Evolutionary conservation across 37 sponge, comb jelly and placozoan species (phyloP).

Genomic region (Aplysina aerophoba): DNA sequence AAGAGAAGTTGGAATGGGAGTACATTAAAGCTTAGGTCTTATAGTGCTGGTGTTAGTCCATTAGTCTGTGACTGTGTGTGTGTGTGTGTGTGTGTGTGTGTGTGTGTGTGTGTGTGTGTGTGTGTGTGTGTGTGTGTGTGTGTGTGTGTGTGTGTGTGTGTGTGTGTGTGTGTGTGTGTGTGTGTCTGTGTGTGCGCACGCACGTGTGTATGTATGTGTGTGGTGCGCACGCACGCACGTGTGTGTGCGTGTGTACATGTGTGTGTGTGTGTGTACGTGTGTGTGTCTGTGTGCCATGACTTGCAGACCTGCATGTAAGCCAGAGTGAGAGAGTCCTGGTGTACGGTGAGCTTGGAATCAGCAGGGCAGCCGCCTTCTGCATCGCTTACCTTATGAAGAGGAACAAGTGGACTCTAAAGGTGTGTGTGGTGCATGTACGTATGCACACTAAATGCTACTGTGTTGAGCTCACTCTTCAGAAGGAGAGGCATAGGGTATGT

Average conservation of each 20-base stretch:
- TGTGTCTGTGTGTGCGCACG: no score
- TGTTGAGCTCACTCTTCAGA: no score
- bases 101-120: not conserved
- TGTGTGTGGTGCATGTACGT: constrained; percentile 36
- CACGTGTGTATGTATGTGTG: not conserved
- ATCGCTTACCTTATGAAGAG: constrained; percentile 84
- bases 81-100: no score
- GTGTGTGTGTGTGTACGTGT: not conserved
- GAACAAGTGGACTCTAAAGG: constrained; percentile 76
- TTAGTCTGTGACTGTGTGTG: no score
- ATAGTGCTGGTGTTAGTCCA: no score
- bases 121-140: not conserved
- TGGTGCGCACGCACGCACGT: not conserved
- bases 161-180: no score
- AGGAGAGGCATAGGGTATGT: no score
- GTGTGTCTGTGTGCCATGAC: not conserved
- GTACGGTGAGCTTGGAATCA: constrained; percentile 70
- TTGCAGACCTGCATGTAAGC: constrained; percentile 49
- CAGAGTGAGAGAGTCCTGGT: constrained; percentile 71
- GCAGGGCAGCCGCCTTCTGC: constrained; percentile 59
- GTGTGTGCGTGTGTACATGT: not conserved
- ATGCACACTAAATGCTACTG: no score
- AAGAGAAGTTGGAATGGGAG: no score
- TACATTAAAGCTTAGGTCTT: no score
- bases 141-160: no score